These are phyloP conservation scores for Stigmatopora argus DNA, from an alignment of 2,113 vertebrate genomes.

Conservation along the genomic window DNA sequence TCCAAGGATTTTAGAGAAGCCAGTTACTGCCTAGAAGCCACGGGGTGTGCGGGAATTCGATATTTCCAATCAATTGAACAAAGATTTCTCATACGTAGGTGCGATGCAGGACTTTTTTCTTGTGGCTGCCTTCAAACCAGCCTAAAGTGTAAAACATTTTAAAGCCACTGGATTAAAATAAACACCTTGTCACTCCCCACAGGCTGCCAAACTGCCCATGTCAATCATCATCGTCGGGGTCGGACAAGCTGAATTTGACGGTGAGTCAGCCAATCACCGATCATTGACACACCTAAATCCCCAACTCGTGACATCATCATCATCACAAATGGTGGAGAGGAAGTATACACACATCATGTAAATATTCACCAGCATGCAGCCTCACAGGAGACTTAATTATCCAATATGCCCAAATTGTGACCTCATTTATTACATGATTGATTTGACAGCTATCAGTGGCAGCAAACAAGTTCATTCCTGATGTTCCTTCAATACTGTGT, in stretches of 20 bases:
- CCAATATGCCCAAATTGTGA: no score
- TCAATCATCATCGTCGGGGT: slow-evolving; percentile 95
- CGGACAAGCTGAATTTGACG: slow-evolving; percentile 91
- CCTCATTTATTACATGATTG: neutral
- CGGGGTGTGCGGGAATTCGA: neutral
- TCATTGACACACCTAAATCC: neutral
- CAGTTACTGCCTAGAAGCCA: neutral
- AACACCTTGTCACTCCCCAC: slow-evolving; percentile 35
- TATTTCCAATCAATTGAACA: neutral
- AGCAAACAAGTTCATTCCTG: neutral
- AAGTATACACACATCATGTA: no score
- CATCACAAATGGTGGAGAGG: no score
- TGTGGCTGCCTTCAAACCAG: neutral
- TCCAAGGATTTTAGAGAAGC: neutral
- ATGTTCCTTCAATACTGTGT: neutral
- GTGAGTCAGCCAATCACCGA: slow-evolving; percentile 70
- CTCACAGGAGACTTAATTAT: no score
- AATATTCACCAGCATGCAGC: no score
- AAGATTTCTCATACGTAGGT: neutral
- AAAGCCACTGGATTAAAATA: neutral
- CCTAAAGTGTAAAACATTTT: neutral
- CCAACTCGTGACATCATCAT: neutral
- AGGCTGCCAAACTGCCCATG: slow-evolving; percentile 95
- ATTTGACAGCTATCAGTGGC: neutral
- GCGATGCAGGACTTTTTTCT: no score